A percentile compares a stretch with the other conserved stretches of the same genome.
Evolutionary conservation across 2,888 invertebrate species (phyloP).

Genomic region (Eupithecia exiguata): DNA sequence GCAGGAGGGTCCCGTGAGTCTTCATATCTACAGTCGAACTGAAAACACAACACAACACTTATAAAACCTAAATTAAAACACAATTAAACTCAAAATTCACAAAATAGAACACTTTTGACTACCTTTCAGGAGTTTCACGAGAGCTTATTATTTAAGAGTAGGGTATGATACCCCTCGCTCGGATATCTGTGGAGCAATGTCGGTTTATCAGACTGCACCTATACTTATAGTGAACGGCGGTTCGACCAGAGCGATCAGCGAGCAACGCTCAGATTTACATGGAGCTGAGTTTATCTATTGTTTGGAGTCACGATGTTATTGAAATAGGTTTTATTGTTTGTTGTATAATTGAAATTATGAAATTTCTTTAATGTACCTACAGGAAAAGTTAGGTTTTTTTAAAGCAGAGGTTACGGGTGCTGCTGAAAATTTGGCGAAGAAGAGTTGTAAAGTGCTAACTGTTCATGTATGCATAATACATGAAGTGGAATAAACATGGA

Average conservation of each 20-base stretch:
- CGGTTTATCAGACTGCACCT: conserved; percentile 56
- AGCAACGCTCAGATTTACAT: conserved; percentile 50
- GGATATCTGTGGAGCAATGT: conserved; percentile 74
- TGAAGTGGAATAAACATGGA: background rate
- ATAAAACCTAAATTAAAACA: conserved; percentile 35
- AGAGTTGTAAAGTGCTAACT: background rate
- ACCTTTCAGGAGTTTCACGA: conserved; percentile 79
- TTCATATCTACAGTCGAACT: conserved; percentile 78
- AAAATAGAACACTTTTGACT: conserved; percentile 24
- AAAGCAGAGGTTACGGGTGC: background rate
- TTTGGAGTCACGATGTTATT: conserved; percentile 47
- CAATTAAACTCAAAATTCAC: conserved; percentile 27
- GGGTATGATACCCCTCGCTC: conserved; percentile 66
- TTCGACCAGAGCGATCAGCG: conserved; percentile 16
- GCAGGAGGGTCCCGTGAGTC: conserved; percentile 65
- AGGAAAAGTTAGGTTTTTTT: background rate
- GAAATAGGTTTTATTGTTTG: conserved; percentile 21
- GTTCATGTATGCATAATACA: background rate
- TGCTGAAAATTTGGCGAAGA: background rate
- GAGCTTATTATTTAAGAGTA: conserved; percentile 56
- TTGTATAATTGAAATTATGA: conserved; percentile 4
- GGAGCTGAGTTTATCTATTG: conserved; percentile 52
- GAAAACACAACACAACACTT: conserved; percentile 62
- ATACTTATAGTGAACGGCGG: conserved; percentile 73
- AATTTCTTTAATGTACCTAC: background rate